These are phyloP conservation scores for Syngnathoides biaculeatus DNA, from an alignment of 2,113 vertebrate genomes.

Conservation along the genomic window DNA sequence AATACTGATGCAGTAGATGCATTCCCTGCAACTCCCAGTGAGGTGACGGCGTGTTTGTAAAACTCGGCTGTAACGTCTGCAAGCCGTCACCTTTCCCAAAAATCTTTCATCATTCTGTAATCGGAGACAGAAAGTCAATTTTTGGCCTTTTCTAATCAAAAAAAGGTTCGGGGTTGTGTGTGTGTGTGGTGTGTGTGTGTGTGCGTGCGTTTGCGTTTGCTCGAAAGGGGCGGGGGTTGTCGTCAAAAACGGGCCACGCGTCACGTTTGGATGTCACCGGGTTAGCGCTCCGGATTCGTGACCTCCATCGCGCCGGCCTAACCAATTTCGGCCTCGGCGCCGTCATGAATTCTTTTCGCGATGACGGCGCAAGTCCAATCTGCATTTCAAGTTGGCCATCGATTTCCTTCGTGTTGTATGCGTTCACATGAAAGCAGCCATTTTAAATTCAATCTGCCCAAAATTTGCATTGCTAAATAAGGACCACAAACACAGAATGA, in stretches of 20 bases:
- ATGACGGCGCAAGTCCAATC: conserved; percentile 24
- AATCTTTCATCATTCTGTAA: conserved; percentile 45
- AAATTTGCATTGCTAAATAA: not conserved
- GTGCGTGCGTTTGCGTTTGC: not conserved
- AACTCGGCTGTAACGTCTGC: conserved; percentile 5
- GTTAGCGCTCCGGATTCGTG: conserved; percentile 31
- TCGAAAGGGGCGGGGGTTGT: not conserved
- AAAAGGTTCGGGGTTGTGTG: conserved; percentile 6
- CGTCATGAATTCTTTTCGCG: conserved; percentile 23
- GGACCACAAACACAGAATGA: too few relatives aligned
- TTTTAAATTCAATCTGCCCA: too few relatives aligned
- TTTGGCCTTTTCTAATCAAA: conserved; percentile 60
- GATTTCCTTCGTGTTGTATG: conserved; percentile 10
- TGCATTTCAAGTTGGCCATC: conserved; percentile 12
- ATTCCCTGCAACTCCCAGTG: not conserved
- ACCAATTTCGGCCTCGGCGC: not conserved
- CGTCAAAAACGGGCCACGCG: conserved; percentile 4
- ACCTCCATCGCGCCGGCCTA: not conserved
- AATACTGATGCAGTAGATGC: too few relatives aligned
- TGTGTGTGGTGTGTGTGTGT: too few relatives aligned
- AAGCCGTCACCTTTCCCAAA: not conserved
- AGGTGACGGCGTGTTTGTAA: not conserved
- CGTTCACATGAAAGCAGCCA: too few relatives aligned
- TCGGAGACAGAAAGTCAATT: conserved; percentile 58
- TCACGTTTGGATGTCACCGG: conserved; percentile 15